A percentile compares a stretch with the other conserved stretches of the same genome.
Evolutionary conservation across 2,888 invertebrate species (phyloP).

Genomic region (Drosophila kanekoi): DNA sequence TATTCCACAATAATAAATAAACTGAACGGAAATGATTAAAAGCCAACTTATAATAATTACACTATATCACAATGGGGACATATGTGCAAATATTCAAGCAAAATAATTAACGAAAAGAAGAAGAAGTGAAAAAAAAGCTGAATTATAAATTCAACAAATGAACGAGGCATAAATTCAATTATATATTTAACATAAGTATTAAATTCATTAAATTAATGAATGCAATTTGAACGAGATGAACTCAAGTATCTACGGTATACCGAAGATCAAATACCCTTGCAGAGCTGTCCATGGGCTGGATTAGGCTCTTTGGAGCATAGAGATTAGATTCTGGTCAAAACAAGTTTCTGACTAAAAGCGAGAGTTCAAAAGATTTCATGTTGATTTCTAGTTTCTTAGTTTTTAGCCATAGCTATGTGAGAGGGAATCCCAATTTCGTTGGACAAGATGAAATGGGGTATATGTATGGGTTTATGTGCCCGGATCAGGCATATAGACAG

Average conservation of each 20-base stretch:
- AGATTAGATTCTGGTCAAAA: too few species aligned
- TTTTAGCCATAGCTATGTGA: too few species aligned
- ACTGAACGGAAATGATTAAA: slow-evolving; percentile 16
- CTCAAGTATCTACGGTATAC: background rate
- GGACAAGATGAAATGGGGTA: too few species aligned
- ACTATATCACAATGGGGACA: slow-evolving; percentile 27
- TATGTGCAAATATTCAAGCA: slow-evolving; percentile 39
- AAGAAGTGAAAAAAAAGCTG: slow-evolving; percentile 18
- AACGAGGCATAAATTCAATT: slow-evolving; percentile 44
- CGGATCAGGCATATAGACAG: too few species aligned
- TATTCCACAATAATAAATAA: slow-evolving; percentile 16
- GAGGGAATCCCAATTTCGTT: too few species aligned
- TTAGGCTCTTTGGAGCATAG: background rate
- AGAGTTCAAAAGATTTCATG: too few species aligned
- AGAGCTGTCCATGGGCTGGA: background rate
- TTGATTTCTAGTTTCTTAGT: too few species aligned
- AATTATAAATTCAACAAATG: slow-evolving; percentile 48
- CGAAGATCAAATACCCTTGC: slow-evolving; percentile 21
- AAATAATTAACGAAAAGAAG: slow-evolving; percentile 1
- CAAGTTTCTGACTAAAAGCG: too few species aligned
- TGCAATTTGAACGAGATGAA: slow-evolving; percentile 7
- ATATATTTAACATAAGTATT: slow-evolving; percentile 38
- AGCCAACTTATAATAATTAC: slow-evolving; percentile 14
- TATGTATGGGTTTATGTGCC: too few species aligned
- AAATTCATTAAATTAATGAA: slow-evolving; percentile 59